Base-by-base conservation (phyloP, 1,140 invertebrate species). In the Drosophila orena region DNA sequence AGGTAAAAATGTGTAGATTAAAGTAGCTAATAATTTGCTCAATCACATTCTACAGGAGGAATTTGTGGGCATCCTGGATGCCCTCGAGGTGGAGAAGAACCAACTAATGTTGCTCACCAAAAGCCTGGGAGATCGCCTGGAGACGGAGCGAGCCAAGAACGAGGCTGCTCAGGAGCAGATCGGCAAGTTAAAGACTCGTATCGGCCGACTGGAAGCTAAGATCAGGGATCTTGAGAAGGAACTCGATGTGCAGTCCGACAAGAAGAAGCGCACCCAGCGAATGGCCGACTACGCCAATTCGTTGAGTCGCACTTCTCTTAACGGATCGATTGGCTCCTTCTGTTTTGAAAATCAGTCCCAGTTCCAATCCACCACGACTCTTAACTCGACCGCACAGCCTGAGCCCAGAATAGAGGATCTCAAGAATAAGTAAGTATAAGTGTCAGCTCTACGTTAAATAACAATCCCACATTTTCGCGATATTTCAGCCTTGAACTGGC, bases 51-150 rank as follows among this genome's bases (percentile, higher is more conserved):
- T 14, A 0, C 43, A 85, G 91, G 89, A 92, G 17, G 89, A 92
- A 52, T 92, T 90, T 46, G 78, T 81, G 43, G 91, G 91, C 34
- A 73, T 93, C 37, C 70, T 93, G 20, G 81, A 93, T 57, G 92
- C 93, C 7, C 83, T 94, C 2, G 94, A 95, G 89, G 93, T 93
- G 34, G 94, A 95, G 75, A 93, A 93, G 47, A 80, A 93, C 57
- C 88, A 93, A 43, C 74, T 95, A 7, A 72, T 95, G 66, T 93
- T 94, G 40, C 75, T 95, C 3, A 92, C 93, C 10, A 91, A 93
- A n/a, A 81, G 92, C 0, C 77, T 93, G 0, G 93, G 93, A 71
- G 92, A 93, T 37, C 92, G 94, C 22, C 61, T 95, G 20, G 93
- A 94, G 17, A 77, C 93, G n/a, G 94, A 94, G 78, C 91, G 93